Base-by-base conservation (phyloP, 2,888 invertebrate species). In the Odontomyia ornata region DNA sequence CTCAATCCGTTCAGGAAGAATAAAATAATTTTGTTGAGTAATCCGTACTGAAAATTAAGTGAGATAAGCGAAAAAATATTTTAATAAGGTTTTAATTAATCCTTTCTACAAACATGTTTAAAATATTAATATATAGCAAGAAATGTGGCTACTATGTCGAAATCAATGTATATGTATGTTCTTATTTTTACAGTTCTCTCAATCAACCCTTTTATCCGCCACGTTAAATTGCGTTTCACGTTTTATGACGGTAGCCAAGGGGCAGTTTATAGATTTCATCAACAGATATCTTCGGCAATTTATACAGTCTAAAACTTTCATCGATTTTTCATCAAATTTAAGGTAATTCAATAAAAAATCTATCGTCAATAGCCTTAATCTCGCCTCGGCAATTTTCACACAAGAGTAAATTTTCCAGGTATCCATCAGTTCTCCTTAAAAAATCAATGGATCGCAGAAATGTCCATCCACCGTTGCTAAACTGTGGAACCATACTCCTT, bases 401-500 rank as follows among this genome's bases (percentile, higher is more conserved):
- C 36, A 5, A 3, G 36, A 5, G 36, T 3, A 36, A 36, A 5
- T 9, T 9, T 77, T 65, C 30, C 28, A 86, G 86, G 9, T 77
- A 77, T 15, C 81, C 83, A 77, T 85, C 86, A 47, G 82, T 85
- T 79, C 80, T 85, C 67, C 46, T 69, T 0, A 69, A 76, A 28
- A 69, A 30, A 13, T 30, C 52, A 18, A 27, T 15, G 11, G 86
- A 86, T 80, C 82, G 86, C 1, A 83, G 86, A n/a, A 82, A 83
- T 77, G 80, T 83, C n/a, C 84, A 85, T 77, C 79, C 83, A 3
- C 82, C 86, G 7, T 69, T 87, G 52, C 84, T 85, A 4, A 86
- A 86, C 82, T 80, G 84, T 23, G 86, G 86, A 23, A 81, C 86
- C 13, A 83, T 86, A 28, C 72, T 86, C 67, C 81, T 83, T 80